phyloP scores from a whole-genome alignment of 1,140 invertebrate genomes.

The Odontomachus brunneus region DNA sequence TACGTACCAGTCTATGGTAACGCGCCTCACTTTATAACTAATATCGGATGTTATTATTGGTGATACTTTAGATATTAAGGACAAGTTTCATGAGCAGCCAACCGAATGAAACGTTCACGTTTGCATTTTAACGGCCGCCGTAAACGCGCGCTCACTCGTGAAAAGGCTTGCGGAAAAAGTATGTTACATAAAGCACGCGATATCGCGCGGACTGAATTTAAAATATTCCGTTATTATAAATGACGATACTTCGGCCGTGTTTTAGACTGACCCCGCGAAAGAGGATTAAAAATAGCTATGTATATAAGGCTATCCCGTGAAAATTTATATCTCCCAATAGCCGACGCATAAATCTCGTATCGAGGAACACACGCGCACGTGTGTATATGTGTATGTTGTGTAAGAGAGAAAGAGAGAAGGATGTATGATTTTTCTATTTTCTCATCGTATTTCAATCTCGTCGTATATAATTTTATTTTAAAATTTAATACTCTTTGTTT shows the following conservation, averaged over 20 bases:
- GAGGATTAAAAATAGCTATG: conserved; percentile 18
- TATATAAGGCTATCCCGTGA: background rate
- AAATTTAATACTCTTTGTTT: no score
- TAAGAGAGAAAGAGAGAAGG: no score
- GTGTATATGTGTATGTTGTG: no score
- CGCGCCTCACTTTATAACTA: conserved; percentile 41
- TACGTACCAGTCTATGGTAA: background rate
- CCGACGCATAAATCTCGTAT: no score
- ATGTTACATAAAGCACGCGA: background rate
- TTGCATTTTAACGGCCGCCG: conserved; percentile 48
- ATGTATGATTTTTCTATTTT: no score
- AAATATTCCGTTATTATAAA: conserved; percentile 33
- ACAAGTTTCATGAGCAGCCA: conserved; percentile 13
- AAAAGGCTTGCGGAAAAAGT: background rate
- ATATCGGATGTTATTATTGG: conserved; percentile 47
- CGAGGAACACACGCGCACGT: no score
- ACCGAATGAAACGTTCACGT: background rate
- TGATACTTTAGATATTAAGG: conserved; percentile 40
- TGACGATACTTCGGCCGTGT: background rate
- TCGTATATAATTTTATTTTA: no score
- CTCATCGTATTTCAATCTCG: no score
- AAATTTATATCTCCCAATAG: background rate
- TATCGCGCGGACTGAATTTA: conserved; percentile 17
- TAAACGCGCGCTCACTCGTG: background rate
- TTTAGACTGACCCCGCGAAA: background rate